Evolutionary conservation across 2,113 vertebrate genomes (phyloP), one percentile per base, ranked within the genome.

Genomic region (Hipposideros armiger): DNA sequence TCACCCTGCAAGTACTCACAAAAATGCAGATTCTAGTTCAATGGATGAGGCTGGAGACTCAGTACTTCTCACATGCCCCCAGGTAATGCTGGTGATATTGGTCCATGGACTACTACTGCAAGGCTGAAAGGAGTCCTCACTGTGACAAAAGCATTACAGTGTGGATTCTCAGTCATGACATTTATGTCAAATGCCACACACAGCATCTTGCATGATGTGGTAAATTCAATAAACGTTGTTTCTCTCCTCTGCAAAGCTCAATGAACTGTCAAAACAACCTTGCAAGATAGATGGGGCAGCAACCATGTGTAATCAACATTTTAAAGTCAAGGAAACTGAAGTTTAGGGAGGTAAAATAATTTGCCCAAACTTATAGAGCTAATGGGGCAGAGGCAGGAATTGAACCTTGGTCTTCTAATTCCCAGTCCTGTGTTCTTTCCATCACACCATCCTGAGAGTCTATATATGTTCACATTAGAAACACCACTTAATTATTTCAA

Each of bases 401-500:
- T 94, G 52, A 93, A 93, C 19, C 19, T 81, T 54, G n/a, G 24
- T 94, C 73, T 91, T 91, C 81, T 81, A 70, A 90, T 91, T 77
- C 54, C 58, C 30, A 42, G 82, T 56, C 64, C 86, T 89, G 70
- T 40, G 52, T 96, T 91, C 78, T 95, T 80, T 89, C 89, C 47
- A 70, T 74, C 64, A 67, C 77, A 56, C 62, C 69, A 89, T 30
- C 26, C 40, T 94, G 74, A 47, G 22, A 85, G 74, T 22, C 89
- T 80, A 87, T 19, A 84, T 50, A 84, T 50, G 82, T 96, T 95
- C 86, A 86, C 54, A 78, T 74, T 66, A 83, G 91, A 93, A 97
- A 97, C 74, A 74, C 86, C 69, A 78, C 78, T 85, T 98, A 96
- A 98, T 94, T 94, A 92, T 93, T 95, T 97, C 97, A 97, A 97